A percentile compares a stretch with the other conserved stretches of the same genome.
These are phyloP conservation scores for Molorchus minor DNA, from an alignment of 2,888 invertebrate genomes.

Conservation along the genomic window DNA sequence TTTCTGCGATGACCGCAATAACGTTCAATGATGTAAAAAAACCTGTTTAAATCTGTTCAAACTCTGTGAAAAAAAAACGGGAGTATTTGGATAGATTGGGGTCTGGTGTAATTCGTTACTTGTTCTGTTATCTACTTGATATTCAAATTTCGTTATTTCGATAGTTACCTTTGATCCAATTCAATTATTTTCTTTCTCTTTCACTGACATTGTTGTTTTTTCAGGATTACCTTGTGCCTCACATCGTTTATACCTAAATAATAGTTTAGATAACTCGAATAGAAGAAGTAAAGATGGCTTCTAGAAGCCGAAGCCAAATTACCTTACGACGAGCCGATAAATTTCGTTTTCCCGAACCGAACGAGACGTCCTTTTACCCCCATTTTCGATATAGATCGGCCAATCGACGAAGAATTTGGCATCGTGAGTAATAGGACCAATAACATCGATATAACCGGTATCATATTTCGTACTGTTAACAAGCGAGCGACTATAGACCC, in stretches of 20 bases:
- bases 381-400: constrained; percentile 58
- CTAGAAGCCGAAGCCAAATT: constrained; percentile 69
- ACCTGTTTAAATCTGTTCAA: no score
- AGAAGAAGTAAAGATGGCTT: constrained; percentile 72
- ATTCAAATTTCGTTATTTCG: no score
- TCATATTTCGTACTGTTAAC: constrained; percentile 69
- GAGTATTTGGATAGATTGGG: no score
- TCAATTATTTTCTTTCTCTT: no score
- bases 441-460: constrained; percentile 60
- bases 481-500: constrained; percentile 81
- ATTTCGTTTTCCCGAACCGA: constrained; percentile 61
- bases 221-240: constrained; percentile 54
- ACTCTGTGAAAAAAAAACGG: no score
- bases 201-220: constrained; percentile 2
- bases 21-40: no score
- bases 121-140: no score
- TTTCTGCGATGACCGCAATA: not conserved
- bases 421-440: constrained; percentile 46
- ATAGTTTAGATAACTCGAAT: constrained; percentile 41
- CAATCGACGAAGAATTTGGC: constrained; percentile 59
- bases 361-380: constrained; percentile 64
- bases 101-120: no score
- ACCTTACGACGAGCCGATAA: constrained; percentile 62
- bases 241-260: constrained; percentile 51
- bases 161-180: no score